These are phyloP conservation scores for Bombus sylvicola DNA, from an alignment of 1,140 invertebrate genomes.

Conservation along the genomic window DNA sequence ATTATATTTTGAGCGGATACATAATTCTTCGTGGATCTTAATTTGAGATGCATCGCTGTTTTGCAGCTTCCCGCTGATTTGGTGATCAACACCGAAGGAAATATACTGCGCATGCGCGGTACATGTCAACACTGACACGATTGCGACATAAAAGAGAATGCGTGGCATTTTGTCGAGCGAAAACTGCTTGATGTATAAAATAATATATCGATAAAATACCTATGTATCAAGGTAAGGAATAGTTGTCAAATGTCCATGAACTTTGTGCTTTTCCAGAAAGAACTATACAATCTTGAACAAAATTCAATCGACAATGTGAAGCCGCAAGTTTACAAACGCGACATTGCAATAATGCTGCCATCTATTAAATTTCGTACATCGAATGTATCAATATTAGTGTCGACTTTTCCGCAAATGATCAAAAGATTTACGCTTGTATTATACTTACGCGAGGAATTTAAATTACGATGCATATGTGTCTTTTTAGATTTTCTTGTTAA, in stretches of 20 bases:
- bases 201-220: not conserved
- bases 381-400: conserved; percentile 28
- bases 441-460: not conserved
- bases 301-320: conserved; percentile 2
- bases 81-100: not conserved
- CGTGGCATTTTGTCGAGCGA: conserved; percentile 10
- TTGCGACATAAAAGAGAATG: conserved; percentile 45
- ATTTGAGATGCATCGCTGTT: conserved; percentile 44
- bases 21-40: conserved; percentile 62
- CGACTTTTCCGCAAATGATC: conserved; percentile 1
- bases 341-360: conserved; percentile 19
- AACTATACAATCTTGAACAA: not conserved
- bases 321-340: conserved; percentile 20
- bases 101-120: conserved; percentile 55
- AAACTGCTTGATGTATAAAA: not conserved
- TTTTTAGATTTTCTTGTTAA: not conserved
- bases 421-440: not conserved
- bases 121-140: conserved; percentile 45
- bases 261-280: not conserved
- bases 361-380: conserved; percentile 16
- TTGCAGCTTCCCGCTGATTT: conserved; percentile 35
- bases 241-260: not conserved
- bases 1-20: conserved; percentile 64
- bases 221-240: not conserved
- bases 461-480: not conserved